Conservation (phyloP, 2,797 vertebrate species). For the Eulemur mongoz region DNA sequence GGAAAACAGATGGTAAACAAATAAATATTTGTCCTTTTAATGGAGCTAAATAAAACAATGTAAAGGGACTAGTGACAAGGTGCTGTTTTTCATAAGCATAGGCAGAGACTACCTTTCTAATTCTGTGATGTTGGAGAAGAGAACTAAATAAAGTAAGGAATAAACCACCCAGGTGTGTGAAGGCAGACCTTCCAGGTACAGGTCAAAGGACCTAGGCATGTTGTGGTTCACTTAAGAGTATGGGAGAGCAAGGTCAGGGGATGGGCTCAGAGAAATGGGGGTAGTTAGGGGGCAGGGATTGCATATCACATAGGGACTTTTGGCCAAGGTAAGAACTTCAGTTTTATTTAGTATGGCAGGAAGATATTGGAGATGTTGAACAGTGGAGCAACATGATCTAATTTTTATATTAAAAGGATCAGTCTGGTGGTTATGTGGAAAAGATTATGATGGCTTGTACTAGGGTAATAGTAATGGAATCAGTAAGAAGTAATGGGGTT, state of each 20-base stretch:
- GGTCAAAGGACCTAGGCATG: background rate
- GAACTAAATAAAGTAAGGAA: background rate
- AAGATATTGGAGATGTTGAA: background rate
- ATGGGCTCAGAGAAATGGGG: background rate
- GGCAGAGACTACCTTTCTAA: background rate
- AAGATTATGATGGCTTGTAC: background rate
- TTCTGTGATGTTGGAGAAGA: background rate
- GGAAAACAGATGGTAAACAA: constrained; percentile 3
- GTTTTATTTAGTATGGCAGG: background rate
- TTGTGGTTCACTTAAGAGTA: background rate
- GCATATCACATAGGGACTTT: background rate
- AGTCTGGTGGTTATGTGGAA: background rate
- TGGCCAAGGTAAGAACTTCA: background rate
- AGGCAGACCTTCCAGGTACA: background rate
- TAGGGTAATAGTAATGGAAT: background rate
- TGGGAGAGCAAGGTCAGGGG: background rate
- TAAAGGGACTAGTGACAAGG: background rate
- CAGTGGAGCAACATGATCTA: background rate
- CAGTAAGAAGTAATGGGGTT: background rate
- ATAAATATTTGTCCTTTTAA: background rate
- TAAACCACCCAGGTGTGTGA: background rate
- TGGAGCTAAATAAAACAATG: background rate
- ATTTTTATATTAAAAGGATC: background rate
- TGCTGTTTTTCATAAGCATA: background rate
- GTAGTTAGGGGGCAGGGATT: background rate